Base-by-base conservation (phyloP, 2,888 invertebrate species). In the Sclerodermus sp. region DNA sequence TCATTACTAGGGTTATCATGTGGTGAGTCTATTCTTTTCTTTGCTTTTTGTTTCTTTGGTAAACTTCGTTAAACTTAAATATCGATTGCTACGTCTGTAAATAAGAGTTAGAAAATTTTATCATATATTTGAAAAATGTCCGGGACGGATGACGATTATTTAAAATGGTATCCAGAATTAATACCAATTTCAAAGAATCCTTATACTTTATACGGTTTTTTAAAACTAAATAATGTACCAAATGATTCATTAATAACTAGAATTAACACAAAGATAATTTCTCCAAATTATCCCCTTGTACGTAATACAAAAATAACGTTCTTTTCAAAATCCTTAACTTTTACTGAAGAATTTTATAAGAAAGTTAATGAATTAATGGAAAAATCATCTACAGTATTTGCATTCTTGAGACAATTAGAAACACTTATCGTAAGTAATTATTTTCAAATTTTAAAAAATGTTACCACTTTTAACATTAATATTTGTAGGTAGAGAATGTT, bases 261-360 rank as follows among this genome's bases (percentile, higher is more conserved):
- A 49, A 47, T 77, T 0, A 68, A 64, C 45, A 50, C 76, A 1
- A 73, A 68, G 55, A 36, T 78, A 12, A 47, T 44, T 5, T 64
- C 64, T 1, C 75, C 75, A 10, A 61, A 65, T 53, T 77, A 72
- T 66, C 77, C 77, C 2, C 36, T 31, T 13, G 54, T 74, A n/a
- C 45, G 52, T n/a, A 49, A 61, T 17, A 64, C 66, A 1, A 48
- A 49, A 15, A 30, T 78, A 9, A 41, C 47, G 14, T 73, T 77
- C 52, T 74, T 72, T 15, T 54, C 55, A 14, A 65, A 62, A 46
- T 68, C 73, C 32, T 51, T 61, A 39, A 30, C 51, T 4, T 51
- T 73, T 13, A 57, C 58, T 6, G 45, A 9, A 12, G 52, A 55
- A 15, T 74, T 74, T 13, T 53, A 54, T 14, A 45, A 49, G 1